Conservation (phyloP, 2,113 vertebrate genomes). For the Perognathus longimembris region DNA sequence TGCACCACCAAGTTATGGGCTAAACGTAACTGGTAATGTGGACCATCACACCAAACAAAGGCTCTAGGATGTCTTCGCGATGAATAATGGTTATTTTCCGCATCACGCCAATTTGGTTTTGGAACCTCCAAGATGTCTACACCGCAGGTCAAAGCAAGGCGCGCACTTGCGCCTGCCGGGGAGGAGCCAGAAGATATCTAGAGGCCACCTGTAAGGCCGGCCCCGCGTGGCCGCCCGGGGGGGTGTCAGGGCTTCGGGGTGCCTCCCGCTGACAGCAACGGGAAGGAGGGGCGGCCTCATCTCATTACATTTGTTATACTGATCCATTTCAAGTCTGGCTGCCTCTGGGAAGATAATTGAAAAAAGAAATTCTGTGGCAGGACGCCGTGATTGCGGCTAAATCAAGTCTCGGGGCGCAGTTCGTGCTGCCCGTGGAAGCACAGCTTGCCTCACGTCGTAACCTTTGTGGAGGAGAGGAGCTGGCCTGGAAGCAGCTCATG, state of each 20-base stretch:
- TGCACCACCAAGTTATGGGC: slow-evolving; percentile 30
- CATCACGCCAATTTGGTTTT: slow-evolving; percentile 55
- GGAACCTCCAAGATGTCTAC: slow-evolving; percentile 63
- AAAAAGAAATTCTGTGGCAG: slow-evolving; percentile 84
- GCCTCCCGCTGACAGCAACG: slow-evolving; percentile 19
- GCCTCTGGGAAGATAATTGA: slow-evolving; percentile 83
- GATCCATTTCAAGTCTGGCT: slow-evolving; percentile 78
- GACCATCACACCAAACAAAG: slow-evolving; percentile 44
- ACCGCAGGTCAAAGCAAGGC: not conserved
- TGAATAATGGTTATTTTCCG: slow-evolving; percentile 56
- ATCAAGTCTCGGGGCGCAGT: slow-evolving; percentile 85
- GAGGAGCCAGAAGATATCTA: not conserved
- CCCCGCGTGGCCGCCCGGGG: no score
- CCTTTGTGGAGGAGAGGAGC: slow-evolving; percentile 85
- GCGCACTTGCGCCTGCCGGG: not conserved
- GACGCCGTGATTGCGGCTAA: slow-evolving; percentile 86
- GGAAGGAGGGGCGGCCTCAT: slow-evolving; percentile 63
- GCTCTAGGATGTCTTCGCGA: slow-evolving; percentile 47
- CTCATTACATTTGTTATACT: slow-evolving; percentile 75
- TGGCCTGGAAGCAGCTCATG: slow-evolving; percentile 89
- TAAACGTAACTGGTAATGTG: slow-evolving; percentile 80
- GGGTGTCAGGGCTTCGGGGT: no score
- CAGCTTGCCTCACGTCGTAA: slow-evolving; percentile 88
- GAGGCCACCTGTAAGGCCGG: not conserved
- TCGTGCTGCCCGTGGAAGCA: slow-evolving; percentile 78